Base-by-base conservation (phyloP, 2,113 vertebrate species). In the Sardina pilchardus region DNA sequence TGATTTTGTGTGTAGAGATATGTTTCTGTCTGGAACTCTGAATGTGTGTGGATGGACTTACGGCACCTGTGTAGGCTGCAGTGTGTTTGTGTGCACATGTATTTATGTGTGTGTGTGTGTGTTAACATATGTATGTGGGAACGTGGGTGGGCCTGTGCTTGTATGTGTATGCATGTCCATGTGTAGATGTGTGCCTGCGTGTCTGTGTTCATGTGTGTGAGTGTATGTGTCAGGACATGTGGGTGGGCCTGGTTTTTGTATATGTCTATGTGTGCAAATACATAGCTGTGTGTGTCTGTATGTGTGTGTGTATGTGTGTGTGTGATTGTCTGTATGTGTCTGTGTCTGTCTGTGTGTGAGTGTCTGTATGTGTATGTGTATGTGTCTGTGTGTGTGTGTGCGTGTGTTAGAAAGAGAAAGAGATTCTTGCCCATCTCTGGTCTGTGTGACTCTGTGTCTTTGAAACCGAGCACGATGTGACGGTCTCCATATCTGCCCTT, bases 401-500 rank as follows among this genome's bases (percentile, higher is more conserved):
- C 36, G 63, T 24, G 26, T 34, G 34, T 82, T 45, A 67, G 45
- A 56, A 3, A n/a, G n/a, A n/a, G n/a, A n/a, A 24, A 3, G 3
- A 43, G 7, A 59, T 16, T 47, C 67, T 81, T n/a, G 17, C 47
- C 50, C 44, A 56, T 56, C 53, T 56, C 53, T 6, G 19, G 71
- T 75, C 30, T 34, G 3, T 75, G 30, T 6, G 71, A 16, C 30
- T 36, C 3, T 56, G 53, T 56, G 30, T 12, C 71, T 75, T 48
- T 78, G 21, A 50, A 48, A 34, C 44, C 67, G 12, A 36, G 71
- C 26, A 7, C n/a, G 30, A 16, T 75, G 2, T 75, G 71, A 75
- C 16, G 81, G 83, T 82, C 82, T 85, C 84, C 84, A 5, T 50
- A 6, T 86, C 44, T 82, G 82, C 9, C 59, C 84, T 85, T 21